Conservation (phyloP, 2,797 vertebrate genomes). For the Parauchenoglanis punctatus region DNA sequence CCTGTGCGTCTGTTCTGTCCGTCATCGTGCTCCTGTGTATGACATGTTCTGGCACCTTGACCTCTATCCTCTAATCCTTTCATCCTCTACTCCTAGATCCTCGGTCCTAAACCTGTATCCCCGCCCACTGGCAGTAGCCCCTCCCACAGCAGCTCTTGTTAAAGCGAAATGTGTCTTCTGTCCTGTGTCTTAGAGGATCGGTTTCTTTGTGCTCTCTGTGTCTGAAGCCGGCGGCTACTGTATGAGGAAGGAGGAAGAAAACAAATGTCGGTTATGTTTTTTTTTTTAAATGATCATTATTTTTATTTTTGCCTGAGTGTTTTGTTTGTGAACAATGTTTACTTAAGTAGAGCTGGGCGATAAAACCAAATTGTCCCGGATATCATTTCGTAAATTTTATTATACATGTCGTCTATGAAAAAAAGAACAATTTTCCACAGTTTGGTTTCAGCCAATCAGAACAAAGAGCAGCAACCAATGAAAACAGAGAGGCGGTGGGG, state of each 20-base stretch:
- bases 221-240: conserved; percentile 56
- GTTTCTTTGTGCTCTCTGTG: conserved; percentile 71
- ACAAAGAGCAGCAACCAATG: conserved; percentile 1
- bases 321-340: neutral
- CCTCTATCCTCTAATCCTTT: conserved; percentile 41
- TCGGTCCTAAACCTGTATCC: conserved; percentile 19
- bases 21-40: conserved; percentile 71
- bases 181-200: conserved; percentile 71
- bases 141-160: conserved; percentile 60
- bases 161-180: conserved; percentile 69
- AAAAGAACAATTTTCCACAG: neutral
- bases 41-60: conserved; percentile 59
- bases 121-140: conserved; percentile 41
- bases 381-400: too few relatives aligned
- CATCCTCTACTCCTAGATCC: neutral
- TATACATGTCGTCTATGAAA: too few relatives aligned
- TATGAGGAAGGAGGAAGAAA: neutral
- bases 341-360: conserved; percentile 10
- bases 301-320: conserved; percentile 1
- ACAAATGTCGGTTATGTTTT: neutral
- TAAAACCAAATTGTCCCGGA: neutral
- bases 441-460: conserved; percentile 3
- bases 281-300: too few relatives aligned
- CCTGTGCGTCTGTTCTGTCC: conserved; percentile 62
- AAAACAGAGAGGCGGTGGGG: conserved; percentile 8